phyloP scores from a whole-genome alignment of 2,888 invertebrate genomes.

The Acronicta aceris region DNA sequence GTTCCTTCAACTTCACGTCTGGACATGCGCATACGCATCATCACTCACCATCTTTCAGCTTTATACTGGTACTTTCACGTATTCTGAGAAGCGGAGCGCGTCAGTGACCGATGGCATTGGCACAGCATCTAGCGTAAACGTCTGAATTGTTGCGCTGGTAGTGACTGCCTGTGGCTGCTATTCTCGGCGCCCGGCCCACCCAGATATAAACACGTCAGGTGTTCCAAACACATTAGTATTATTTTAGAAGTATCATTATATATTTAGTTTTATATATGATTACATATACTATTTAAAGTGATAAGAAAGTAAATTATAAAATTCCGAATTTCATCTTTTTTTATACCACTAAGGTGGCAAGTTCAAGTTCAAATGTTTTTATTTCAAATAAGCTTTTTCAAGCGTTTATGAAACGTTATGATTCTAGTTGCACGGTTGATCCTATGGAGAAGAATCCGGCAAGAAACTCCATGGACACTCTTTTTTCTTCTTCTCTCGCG shows the following conservation, averaged over 20 bases:
- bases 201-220: conserved; percentile 42
- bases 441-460: too few relatives aligned
- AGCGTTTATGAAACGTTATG: too few relatives aligned
- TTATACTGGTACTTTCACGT: conserved; percentile 4
- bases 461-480: too few relatives aligned
- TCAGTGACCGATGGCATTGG: conserved; percentile 69
- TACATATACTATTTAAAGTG: too few relatives aligned
- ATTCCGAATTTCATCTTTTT: too few relatives aligned
- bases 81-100: conserved; percentile 37
- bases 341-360: too few relatives aligned
- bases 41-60: not conserved
- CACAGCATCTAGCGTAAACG: conserved; percentile 53
- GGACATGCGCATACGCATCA: not conserved
- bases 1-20: not conserved
- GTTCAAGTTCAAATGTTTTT: too few relatives aligned
- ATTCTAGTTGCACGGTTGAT: too few relatives aligned
- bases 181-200: conserved; percentile 40
- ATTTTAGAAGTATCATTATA: conserved; percentile 10
- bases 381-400: too few relatives aligned
- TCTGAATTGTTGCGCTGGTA: conserved; percentile 47
- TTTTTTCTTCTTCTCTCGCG: too few relatives aligned
- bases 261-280: too few relatives aligned
- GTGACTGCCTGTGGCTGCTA: conserved; percentile 27
- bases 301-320: too few relatives aligned
- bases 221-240: conserved; percentile 29